Evolutionary conservation across 2,888 invertebrate genomes (phyloP).

Genomic region (Drosophila ustulata): DNA sequence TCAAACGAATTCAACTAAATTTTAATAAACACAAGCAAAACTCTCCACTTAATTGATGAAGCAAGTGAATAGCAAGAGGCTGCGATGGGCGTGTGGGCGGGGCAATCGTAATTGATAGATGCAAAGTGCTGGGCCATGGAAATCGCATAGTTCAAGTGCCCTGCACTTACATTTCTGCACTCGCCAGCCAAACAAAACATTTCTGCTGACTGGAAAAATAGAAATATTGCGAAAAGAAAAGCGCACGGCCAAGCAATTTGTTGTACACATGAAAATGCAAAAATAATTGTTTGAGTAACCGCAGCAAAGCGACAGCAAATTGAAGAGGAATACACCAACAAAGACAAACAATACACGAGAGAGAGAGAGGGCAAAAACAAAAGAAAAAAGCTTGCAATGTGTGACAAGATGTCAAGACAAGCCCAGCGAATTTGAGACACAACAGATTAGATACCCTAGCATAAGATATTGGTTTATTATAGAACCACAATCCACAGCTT

Average conservation of each 20-base stretch:
- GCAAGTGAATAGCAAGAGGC: not conserved
- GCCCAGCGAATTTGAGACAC: conserved; percentile 3
- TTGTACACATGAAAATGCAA: conserved; percentile 53
- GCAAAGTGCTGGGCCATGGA: conserved; percentile 22
- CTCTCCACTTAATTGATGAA: conserved; percentile 21
- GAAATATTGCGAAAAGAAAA: conserved; percentile 12
- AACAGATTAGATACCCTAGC: not conserved
- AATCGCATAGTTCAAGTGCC: conserved; percentile 29
- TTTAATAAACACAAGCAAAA: conserved; percentile 38
- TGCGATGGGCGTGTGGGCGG: not conserved
- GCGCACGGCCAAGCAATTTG: conserved; percentile 13
- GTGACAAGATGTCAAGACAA: conserved; percentile 18
- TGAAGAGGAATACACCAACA: conserved; percentile 26
- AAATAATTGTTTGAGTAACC: conserved; percentile 65
- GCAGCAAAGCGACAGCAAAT: conserved; percentile 61
- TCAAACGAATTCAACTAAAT: conserved; percentile 31
- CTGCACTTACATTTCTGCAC: conserved; percentile 28
- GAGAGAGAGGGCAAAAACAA: not conserved
- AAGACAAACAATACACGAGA: not conserved
- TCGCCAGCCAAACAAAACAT: conserved; percentile 15
- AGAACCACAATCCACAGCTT: not conserved
- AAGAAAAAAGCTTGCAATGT: conserved; percentile 17
- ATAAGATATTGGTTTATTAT: not conserved
- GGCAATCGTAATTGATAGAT: conserved; percentile 6
- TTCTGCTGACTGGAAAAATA: conserved; percentile 17